Base-by-base conservation (phyloP, 2,113 vertebrate genomes). In the Haemorhous mexicanus region DNA sequence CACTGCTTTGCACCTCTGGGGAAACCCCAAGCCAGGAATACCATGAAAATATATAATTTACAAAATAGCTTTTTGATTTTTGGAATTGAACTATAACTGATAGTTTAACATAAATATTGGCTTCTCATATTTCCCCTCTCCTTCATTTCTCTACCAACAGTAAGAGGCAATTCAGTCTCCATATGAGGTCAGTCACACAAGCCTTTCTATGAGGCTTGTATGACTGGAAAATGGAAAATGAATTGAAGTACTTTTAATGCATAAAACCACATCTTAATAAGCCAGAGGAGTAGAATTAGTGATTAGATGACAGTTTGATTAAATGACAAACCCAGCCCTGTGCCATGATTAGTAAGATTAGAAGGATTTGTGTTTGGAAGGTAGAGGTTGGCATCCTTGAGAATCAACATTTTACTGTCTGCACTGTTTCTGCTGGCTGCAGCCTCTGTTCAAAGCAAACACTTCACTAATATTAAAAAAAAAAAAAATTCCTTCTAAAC, bases 331-430 rank as follows among this genome's bases (percentile, higher is more conserved):
- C 26, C 24, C 75, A 87, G 83, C 23, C 55, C 47, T 22, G 16
- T 35, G 47, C 33, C 61, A 33, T 33, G 76, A 97, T 96, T 96
- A 94, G 77, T 78, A 83, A 96, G 93, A 94, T 76, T 84, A 93
- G 89, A 96, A 90, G 80, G 41, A 41, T 47, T 77, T 76, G 44
- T 66, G 6, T 63, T 86, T 19, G 13, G 12, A 35, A 35, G 10
- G 21, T 30, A 44, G 41, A 6, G 21, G 18, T 64, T 69, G 76
- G 79, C 97, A 97, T 97, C 90, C 94, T 97, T 97, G 95, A 89
- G 86, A 97, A 96, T 96, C 92, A 96, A 93, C 47, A 33, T 85
- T 93, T 91, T 63, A 78, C 69, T 91, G 77, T 50, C 90, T 3
- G 33, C 89, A 91, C 93, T 76, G 37, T 78, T 91, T 90, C 74